These are phyloP conservation scores for Yoshiicerus persimilis DNA, from an alignment of 1,140 invertebrate genomes.

Conservation along the genomic window DNA sequence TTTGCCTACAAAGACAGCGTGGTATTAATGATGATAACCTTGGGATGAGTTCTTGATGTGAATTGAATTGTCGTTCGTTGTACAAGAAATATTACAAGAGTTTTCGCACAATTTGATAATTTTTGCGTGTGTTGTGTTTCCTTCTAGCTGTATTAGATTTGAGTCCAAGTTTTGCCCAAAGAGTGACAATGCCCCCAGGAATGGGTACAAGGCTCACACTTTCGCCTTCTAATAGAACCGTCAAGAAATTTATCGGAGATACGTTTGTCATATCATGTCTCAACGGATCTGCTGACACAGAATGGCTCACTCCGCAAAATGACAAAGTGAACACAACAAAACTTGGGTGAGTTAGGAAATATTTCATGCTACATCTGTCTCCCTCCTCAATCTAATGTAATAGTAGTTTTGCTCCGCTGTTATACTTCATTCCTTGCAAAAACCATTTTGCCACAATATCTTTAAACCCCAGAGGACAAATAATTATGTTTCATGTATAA, in stretches of 20 bases:
- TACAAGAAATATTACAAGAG: neutral
- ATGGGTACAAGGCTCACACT: slow-evolving; percentile 14
- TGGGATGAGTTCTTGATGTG: neutral
- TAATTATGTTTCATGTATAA: neutral
- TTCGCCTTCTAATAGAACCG: slow-evolving; percentile 30
- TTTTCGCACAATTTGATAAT: neutral
- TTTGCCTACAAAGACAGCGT: too few species aligned
- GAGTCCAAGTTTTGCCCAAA: slow-evolving; percentile 12
- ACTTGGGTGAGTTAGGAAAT: neutral
- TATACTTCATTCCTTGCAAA: neutral
- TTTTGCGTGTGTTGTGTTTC: neutral
- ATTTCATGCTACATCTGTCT: neutral
- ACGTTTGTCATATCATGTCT: slow-evolving; percentile 39
- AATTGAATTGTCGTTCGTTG: neutral
- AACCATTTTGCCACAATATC: neutral
- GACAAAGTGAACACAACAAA: slow-evolving; percentile 5
- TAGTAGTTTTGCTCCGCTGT: neutral
- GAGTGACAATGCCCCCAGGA: slow-evolving; percentile 27
- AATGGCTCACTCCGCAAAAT: slow-evolving; percentile 27
- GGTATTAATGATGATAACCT: neutral
- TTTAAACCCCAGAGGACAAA: neutral
- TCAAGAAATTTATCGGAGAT: slow-evolving; percentile 39
- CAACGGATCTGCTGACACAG: slow-evolving; percentile 26
- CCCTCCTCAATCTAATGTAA: neutral
- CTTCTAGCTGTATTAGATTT: neutral